Conservation (phyloP, 2,888 invertebrate species). For the Andrena praecox region DNA sequence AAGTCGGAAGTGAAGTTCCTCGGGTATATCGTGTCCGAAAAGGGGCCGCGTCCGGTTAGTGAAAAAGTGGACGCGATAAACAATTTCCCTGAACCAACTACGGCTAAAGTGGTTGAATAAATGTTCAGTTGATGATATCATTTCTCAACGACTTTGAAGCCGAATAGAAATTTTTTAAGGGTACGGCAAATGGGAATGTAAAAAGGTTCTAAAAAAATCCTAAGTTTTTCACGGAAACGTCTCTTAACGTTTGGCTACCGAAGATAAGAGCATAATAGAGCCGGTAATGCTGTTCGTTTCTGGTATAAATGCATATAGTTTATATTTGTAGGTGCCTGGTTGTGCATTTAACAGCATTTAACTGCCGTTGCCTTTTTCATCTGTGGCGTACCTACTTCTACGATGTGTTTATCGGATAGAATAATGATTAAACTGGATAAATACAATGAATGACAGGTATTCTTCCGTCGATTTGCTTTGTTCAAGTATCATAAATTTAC, state of each 20-base stretch:
- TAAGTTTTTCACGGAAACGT: neutral
- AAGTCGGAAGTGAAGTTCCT: too few species aligned
- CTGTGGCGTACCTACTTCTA: neutral
- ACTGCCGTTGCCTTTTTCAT: neutral
- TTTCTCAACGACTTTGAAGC: neutral
- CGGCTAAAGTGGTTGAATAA: too few species aligned
- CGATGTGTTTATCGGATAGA: conserved; percentile 9
- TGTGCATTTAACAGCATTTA: neutral
- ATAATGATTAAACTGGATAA: conserved; percentile 14
- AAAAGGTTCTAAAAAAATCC: neutral
- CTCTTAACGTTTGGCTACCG: neutral
- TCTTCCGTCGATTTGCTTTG: neutral
- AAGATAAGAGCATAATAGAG: neutral
- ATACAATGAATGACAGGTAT: conserved; percentile 20
- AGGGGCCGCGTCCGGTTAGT: too few species aligned
- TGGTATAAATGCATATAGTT: neutral
- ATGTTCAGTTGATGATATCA: too few species aligned
- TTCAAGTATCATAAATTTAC: neutral
- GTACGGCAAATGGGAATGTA: neutral
- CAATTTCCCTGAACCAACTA: too few species aligned
- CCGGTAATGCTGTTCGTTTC: neutral
- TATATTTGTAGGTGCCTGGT: neutral
- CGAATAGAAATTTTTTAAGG: neutral
- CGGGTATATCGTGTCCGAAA: too few species aligned
- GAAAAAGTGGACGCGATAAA: too few species aligned